These are phyloP conservation scores for Limnephilus lunatus DNA, from an alignment of 2,888 invertebrate species.

Conservation along the genomic window DNA sequence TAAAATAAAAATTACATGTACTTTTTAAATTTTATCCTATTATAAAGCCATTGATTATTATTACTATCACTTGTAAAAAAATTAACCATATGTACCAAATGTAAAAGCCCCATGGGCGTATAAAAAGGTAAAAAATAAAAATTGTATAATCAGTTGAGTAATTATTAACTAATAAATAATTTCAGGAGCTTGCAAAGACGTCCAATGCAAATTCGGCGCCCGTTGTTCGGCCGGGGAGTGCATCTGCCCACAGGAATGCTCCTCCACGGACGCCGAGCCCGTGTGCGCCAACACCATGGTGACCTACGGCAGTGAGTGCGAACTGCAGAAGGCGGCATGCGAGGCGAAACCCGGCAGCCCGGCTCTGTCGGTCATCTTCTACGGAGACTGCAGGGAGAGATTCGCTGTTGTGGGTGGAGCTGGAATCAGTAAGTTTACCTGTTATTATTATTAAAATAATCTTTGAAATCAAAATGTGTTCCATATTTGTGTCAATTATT, in stretches of 20 bases:
- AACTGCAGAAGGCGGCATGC: constrained; percentile 87
- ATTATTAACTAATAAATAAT: constrained; percentile 61
- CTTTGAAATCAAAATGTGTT: background rate
- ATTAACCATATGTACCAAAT: too few relatives aligned
- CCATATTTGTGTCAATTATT: background rate
- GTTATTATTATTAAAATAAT: background rate
- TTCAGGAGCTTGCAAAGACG: constrained; percentile 86
- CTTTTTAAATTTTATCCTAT: too few relatives aligned
- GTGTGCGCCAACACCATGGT: constrained; percentile 88
- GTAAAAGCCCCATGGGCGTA: too few relatives aligned
- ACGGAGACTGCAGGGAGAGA: constrained; percentile 87
- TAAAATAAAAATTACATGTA: too few relatives aligned
- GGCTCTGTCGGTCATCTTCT: constrained; percentile 83
- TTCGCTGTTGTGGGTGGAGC: constrained; percentile 82
- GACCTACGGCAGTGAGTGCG: constrained; percentile 90
- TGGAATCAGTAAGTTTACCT: constrained; percentile 76
- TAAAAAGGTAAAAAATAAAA: too few relatives aligned
- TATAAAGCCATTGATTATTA: too few relatives aligned
- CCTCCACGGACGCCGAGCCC: constrained; percentile 80
- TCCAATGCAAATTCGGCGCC: constrained; percentile 88
- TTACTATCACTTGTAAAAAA: too few relatives aligned
- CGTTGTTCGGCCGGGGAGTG: constrained; percentile 90
- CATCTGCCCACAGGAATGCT: constrained; percentile 88
- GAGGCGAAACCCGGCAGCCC: constrained; percentile 70
- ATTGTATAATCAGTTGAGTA: background rate